These are phyloP conservation scores for Miltochrista miniata DNA, from an alignment of 2,888 invertebrate genomes.

Conservation along the genomic window DNA sequence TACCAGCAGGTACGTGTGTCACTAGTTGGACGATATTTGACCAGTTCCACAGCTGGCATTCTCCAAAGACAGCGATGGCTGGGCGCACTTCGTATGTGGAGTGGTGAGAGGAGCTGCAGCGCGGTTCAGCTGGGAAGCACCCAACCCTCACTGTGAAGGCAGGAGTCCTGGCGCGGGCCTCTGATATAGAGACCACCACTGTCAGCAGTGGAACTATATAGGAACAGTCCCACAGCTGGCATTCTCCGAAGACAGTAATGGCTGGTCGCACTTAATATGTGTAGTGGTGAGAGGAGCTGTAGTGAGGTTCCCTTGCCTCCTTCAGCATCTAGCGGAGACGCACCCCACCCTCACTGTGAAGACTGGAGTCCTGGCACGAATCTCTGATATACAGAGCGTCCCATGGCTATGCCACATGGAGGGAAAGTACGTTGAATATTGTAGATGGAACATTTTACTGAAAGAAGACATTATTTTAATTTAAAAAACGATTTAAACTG, in stretches of 20 bases:
- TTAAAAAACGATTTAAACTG: too few species aligned
- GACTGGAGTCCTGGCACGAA: constrained; percentile 94
- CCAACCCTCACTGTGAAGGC: constrained; percentile 95
- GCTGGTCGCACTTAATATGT: constrained; percentile 96
- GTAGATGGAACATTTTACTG: too few species aligned
- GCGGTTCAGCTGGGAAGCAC: constrained; percentile 90
- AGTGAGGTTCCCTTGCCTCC: constrained; percentile 92
- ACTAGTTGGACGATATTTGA: background rate
- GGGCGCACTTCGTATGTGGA: constrained; percentile 96
- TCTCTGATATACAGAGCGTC: constrained; percentile 97
- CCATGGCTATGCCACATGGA: too few species aligned
- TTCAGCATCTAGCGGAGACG: constrained; percentile 93
- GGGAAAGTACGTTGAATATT: too few species aligned
- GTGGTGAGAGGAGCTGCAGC: constrained; percentile 96
- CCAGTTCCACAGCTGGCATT: constrained; percentile 87
- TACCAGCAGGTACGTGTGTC: constrained; percentile 87
- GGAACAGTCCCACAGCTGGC: constrained; percentile 84
- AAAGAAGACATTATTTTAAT: too few species aligned
- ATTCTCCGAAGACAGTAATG: constrained; percentile 93
- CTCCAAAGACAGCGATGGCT: constrained; percentile 92
- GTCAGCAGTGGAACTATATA: constrained; percentile 84
- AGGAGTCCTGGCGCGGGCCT: constrained; percentile 93
- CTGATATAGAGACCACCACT: constrained; percentile 97
- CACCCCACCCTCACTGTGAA: constrained; percentile 95
- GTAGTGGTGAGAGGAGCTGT: constrained; percentile 98